Base-by-base conservation (phyloP, 1,140 invertebrate genomes). In the Lasioglossum albipes region DNA sequence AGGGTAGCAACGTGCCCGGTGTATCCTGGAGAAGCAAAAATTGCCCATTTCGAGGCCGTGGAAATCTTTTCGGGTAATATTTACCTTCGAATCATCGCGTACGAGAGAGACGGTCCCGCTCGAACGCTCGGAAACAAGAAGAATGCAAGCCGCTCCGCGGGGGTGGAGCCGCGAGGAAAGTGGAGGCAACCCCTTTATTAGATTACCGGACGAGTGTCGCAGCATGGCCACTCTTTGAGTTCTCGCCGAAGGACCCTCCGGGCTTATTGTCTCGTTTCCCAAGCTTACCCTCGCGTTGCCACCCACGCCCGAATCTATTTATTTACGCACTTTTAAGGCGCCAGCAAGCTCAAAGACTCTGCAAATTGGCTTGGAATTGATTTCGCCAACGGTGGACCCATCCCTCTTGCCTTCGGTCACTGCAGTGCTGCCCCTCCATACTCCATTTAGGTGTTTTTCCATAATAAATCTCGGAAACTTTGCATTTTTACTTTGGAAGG, bases 261-360 rank as follows among this genome's bases (percentile, higher is more conserved):
- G 87, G 87, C 86, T 91, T 91, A 91, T 92, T 92, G 91, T 92
- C 90, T 92, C 90, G 84, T 88, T 81, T 84, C 81, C 67, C 78
- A 71, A n/a, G 82, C 78, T 80, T 78, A 81, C 84, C 87, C 84
- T 89, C 84, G 82, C 13, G 82, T 85, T 67, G 62, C 57, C 80
- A 67, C 65, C 70, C 83, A 79, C 85, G 86, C 86, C 83, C 85
- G 83, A 91, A 92, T 91, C 88, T 92, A 93, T 92, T 92, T 92
- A 93, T 92, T 92, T 91, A 91, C 91, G 91, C 91, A 90, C 90
- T 92, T 92, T 90, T 91, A 89, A 92, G 88, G 86, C 87, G 86
- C 78, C 86, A 79, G 68, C 72, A 66, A 80, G 64, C 85, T 82
- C 88, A 88, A 88, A 88, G 87, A 76, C 88, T 80, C 78, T 62